Evolutionary conservation across 2,797 vertebrate genomes (phyloP), one percentile per base, ranked within the genome.

Genomic region (Ceryle rudis): DNA sequence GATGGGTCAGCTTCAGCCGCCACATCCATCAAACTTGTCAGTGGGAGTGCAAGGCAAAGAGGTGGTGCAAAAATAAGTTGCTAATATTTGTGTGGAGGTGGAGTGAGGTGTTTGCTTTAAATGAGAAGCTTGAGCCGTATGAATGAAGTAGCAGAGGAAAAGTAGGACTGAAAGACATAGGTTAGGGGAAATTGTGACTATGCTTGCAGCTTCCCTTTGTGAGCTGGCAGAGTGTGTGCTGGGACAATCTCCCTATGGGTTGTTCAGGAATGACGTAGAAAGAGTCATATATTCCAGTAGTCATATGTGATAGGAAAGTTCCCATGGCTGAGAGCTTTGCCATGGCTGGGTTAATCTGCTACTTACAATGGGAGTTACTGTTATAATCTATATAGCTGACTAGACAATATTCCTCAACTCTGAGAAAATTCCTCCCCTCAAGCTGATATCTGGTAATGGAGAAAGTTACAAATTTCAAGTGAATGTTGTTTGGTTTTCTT

Each of bases 161-260:
- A 66, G 60, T 82, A 60, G 87, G 70, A 66, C 78, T 73, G 67
- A 80, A 75, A 86, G 78, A 77, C 0, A 0, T 2, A 0, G 14
- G 23, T 69, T 33, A 91, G 64, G 81, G 95, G 95, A 95, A 97
- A 92, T 3, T 71, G 33, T 92, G 90, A 92, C 91, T 92, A 31
- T n/a, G 41, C 47, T 84, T 69, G 62, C 54, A 92, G 58, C 21
- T 92, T 23, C 55, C 19, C 55, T 95, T 88, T 91, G 62, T 93
- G 91, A 91, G 85, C 58, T 90, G 87, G 58, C 84, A 55, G 71
- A 46, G 16, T 3, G 5, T n/a, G 25, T 58, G 31, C 29, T 86
- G 58, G 80, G 79, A 86, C 75, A 51, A 31, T 21, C 70, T 94
- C 89, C 75, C 65, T 29, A 86, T 6, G 22, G 65, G 57, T 3